phyloP scores from a whole-genome alignment of 2,113 vertebrate species.

The Bambusicola thoracicus region DNA sequence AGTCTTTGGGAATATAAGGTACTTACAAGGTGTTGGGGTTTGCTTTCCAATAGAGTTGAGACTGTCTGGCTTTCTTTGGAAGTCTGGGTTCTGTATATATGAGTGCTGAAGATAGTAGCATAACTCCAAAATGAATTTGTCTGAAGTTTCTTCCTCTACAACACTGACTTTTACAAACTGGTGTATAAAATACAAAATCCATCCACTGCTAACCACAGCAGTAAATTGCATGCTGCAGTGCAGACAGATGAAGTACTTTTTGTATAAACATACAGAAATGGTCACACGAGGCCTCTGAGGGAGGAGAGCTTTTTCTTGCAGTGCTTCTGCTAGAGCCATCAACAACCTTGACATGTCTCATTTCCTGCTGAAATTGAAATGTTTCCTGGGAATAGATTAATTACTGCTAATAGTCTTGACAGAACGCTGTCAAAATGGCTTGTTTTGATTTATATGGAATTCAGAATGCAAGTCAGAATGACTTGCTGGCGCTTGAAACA shows the following conservation, averaged over 20 bases:
- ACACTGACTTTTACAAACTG: background rate
- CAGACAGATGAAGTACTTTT: background rate
- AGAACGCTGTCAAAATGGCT: conserved; percentile 1
- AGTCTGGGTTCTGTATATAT: background rate
- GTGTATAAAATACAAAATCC: background rate
- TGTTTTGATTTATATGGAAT: conserved; percentile 11
- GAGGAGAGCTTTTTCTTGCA: background rate
- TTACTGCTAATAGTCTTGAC: conserved; percentile 11
- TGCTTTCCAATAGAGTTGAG: background rate
- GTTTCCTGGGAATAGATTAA: background rate
- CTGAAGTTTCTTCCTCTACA: background rate
- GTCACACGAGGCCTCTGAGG: background rate
- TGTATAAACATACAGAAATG: background rate
- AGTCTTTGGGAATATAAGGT: background rate
- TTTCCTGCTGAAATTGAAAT: background rate
- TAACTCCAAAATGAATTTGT: background rate
- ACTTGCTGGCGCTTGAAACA: background rate
- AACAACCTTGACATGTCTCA: background rate
- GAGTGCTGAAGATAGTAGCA: background rate
- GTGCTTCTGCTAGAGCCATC: background rate
- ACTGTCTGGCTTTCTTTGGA: background rate
- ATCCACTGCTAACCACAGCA: background rate
- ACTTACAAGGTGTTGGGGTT: background rate
- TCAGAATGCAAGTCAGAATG: background rate
- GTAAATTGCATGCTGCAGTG: accelerated